Conservation (phyloP, 2,113 vertebrate genomes). For the Nycticryphes semicollaris region DNA sequence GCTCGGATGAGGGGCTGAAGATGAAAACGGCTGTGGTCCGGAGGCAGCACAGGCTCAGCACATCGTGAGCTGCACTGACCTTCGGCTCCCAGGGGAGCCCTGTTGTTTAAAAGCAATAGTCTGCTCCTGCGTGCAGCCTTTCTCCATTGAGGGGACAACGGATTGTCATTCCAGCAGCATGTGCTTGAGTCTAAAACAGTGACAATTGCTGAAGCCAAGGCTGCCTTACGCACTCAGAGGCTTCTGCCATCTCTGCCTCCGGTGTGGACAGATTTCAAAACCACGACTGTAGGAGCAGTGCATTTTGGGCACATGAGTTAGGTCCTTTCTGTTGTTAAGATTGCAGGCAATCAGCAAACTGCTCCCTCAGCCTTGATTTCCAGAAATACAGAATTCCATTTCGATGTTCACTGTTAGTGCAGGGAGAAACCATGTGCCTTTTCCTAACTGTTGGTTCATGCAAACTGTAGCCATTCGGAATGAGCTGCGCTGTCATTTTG, state of each 20-base stretch:
- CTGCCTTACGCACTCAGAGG: background rate
- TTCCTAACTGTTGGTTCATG: too few relatives aligned
- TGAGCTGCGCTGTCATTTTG: fast-evolving
- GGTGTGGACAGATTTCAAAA: fast-evolving
- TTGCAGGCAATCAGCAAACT: background rate
- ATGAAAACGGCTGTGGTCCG: background rate
- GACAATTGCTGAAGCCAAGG: fast-evolving
- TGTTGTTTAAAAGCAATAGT: background rate
- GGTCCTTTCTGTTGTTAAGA: background rate
- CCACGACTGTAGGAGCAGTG: fast-evolving
- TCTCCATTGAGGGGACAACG: background rate
- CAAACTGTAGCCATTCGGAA: background rate
- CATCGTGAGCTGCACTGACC: background rate
- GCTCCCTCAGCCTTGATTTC: background rate
- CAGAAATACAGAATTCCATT: background rate
- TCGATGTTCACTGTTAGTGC: fast-evolving
- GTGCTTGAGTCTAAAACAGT: background rate
- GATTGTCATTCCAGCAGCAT: background rate
- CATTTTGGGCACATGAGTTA: background rate
- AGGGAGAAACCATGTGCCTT: background rate
- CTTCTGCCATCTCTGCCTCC: fast-evolving
- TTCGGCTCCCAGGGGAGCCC: background rate
- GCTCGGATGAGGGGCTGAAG: background rate
- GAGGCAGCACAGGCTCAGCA: background rate
- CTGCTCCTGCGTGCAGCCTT: background rate